Conservation (phyloP, 2,113 vertebrate species). For the Ophthalmolycus amberensis region DNA sequence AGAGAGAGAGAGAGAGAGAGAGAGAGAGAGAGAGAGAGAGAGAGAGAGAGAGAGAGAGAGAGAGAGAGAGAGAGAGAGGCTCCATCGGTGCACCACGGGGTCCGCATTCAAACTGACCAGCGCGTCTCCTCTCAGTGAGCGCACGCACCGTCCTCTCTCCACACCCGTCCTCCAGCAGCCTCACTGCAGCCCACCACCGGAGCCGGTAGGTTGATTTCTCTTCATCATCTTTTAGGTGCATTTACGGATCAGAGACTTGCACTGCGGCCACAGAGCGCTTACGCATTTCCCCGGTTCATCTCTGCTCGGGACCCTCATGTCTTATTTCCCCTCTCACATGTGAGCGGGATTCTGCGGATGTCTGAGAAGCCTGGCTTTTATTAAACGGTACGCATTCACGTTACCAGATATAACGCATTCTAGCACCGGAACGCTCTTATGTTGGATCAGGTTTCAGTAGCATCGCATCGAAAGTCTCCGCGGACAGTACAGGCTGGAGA, state of each 20-base stretch:
- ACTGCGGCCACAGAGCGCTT: background rate
- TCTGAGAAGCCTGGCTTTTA: background rate
- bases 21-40: constrained; percentile 37
- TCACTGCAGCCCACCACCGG: constrained; percentile 4
- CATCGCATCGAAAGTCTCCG: background rate
- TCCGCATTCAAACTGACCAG: constrained; percentile 78
- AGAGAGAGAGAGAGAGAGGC: constrained; percentile 14
- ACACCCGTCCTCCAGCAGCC: background rate
- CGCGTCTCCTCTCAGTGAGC: constrained; percentile 51
- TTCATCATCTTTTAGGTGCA: background rate
- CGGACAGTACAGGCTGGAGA: background rate
- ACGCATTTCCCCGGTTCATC: background rate
- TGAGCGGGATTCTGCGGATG: background rate
- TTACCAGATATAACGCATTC: background rate
- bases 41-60: constrained; percentile 29
- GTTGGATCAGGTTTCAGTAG: constrained; percentile 20
- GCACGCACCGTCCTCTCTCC: background rate
- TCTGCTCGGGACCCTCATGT: background rate
- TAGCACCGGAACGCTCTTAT: constrained; percentile 27
- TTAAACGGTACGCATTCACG: background rate
- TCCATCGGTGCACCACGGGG: constrained; percentile 66
- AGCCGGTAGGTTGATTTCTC: constrained; percentile 50
- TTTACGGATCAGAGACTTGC: background rate
- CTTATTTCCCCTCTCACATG: background rate
- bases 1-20: constrained; percentile 56